Evolutionary conservation across 2,113 vertebrate species (phyloP).

Genomic region (Brachyistius frenatus): DNA sequence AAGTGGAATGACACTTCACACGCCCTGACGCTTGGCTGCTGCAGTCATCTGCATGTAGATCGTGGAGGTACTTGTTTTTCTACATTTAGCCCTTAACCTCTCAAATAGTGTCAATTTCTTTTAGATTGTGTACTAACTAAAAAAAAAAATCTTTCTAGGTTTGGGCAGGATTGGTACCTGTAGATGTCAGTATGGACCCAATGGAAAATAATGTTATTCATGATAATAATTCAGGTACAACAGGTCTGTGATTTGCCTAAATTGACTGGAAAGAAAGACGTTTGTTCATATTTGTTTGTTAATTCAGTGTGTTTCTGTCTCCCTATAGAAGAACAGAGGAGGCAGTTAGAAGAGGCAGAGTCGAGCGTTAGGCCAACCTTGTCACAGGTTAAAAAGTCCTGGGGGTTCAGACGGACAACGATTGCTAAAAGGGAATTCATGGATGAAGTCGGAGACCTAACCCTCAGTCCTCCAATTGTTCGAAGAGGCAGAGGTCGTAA

Average conservation of each 20-base stretch:
- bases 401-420: slow-evolving; percentile 95
- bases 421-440: slow-evolving; percentile 90
- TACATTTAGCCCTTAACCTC: background rate
- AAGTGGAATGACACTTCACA: slow-evolving; percentile 12
- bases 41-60: background rate
- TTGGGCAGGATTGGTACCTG: slow-evolving; percentile 40
- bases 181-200: slow-evolving; percentile 77
- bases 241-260: background rate
- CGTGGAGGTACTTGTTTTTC: slow-evolving; percentile 13
- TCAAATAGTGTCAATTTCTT: background rate
- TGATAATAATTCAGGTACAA: slow-evolving; percentile 63
- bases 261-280: background rate
- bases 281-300: slow-evolving; percentile 1
- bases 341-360: slow-evolving; percentile 64
- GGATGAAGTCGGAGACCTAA: slow-evolving; percentile 84
- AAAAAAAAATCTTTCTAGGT: slow-evolving; percentile 22
- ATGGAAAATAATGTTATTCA: slow-evolving; percentile 37
- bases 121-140: slow-evolving; percentile 23
- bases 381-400: slow-evolving; percentile 91
- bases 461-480: slow-evolving; percentile 76
- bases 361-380: slow-evolving; percentile 85
- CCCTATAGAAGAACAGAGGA: slow-evolving; percentile 76
- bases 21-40: slow-evolving; percentile 6
- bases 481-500: slow-evolving; percentile 83
- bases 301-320: slow-evolving; percentile 15